Evolutionary conservation across 2,797 vertebrate species (phyloP).

Genomic region (Artibeus jamaicensis): DNA sequence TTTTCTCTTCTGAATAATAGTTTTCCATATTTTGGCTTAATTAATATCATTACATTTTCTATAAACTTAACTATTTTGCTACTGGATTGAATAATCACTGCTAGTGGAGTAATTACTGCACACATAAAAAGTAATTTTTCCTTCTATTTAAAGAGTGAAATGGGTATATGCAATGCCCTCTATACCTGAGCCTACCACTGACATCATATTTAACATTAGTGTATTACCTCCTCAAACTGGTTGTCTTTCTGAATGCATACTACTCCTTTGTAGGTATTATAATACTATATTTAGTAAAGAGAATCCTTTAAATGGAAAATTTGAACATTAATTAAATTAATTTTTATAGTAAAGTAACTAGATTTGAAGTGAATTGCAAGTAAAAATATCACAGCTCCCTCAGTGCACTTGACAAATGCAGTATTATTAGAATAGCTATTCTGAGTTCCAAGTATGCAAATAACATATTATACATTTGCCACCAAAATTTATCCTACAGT

Average conservation of each 20-base stretch:
- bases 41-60: background rate
- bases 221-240: background rate
- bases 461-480: background rate
- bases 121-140: background rate
- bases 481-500: background rate
- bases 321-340: constrained; percentile 30
- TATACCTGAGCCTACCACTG: background rate
- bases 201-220: background rate
- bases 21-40: constrained; percentile 11
- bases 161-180: background rate
- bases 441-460: background rate
- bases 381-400: constrained; percentile 11
- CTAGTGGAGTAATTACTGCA: background rate
- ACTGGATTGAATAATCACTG: background rate
- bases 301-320: background rate
- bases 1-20: background rate
- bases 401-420: background rate
- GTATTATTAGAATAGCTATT: background rate
- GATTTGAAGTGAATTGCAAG: constrained; percentile 9
- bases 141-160: constrained; percentile 31
- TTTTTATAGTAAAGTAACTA: constrained; percentile 33
- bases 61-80: background rate
- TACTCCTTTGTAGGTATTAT: background rate
- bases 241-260: background rate
- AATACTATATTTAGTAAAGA: background rate